Evolutionary conservation across 2,888 invertebrate species (phyloP).

Genomic region (Adela reaumurella): DNA sequence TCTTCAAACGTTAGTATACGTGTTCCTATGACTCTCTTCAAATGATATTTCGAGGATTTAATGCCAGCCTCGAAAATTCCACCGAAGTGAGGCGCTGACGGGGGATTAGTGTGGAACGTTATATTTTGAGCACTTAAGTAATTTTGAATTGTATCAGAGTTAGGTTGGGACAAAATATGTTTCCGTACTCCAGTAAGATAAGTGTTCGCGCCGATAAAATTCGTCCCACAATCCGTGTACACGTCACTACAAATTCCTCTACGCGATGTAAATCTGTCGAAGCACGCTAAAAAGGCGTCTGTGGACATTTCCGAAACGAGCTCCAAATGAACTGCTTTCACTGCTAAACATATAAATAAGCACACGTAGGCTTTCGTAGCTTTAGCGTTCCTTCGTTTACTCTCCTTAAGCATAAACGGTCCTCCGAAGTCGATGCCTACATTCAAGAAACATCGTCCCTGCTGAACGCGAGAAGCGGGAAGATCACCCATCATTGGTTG

Average conservation of each 20-base stretch:
- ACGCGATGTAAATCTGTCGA: neutral
- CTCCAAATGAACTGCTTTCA: neutral
- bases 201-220: neutral
- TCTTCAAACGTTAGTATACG: neutral
- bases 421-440: neutral
- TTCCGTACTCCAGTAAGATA: neutral
- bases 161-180: neutral
- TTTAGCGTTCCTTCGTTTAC: neutral
- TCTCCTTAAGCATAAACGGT: neutral
- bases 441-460: neutral
- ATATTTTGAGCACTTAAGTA: neutral
- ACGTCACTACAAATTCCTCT: neutral
- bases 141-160: neutral
- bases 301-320: neutral
- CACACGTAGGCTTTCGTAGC: neutral
- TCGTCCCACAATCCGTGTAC: neutral
- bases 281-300: neutral
- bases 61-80: neutral
- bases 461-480: neutral
- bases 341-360: neutral
- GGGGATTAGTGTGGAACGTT: neutral
- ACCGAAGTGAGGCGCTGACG: neutral
- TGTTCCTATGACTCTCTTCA: neutral
- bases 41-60: neutral
- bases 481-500: neutral